A percentile compares a stretch with the other conserved stretches of the same genome.
Evolutionary conservation across 2,113 vertebrate genomes (phyloP).

Genomic region (Ammodytes marinus): DNA sequence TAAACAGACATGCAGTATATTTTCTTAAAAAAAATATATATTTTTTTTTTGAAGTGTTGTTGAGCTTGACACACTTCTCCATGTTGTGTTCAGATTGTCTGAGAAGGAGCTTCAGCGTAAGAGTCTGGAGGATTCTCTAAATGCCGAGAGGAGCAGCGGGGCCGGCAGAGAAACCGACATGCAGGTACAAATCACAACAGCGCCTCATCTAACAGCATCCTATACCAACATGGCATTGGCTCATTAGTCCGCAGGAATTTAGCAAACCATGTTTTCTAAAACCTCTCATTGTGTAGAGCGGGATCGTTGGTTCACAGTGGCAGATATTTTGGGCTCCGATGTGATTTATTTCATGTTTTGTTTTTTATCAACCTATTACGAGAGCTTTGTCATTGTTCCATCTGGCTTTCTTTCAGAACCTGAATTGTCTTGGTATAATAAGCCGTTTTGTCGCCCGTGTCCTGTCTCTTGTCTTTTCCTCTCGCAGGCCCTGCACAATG

Average conservation of each 20-base stretch:
- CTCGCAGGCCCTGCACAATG: slow-evolving; percentile 91
- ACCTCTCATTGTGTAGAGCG: background rate
- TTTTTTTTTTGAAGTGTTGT: background rate
- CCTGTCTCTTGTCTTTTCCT: slow-evolving; percentile 8
- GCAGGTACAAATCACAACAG: slow-evolving; percentile 75
- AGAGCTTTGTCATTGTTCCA: background rate
- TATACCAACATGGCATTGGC: slow-evolving; percentile 11
- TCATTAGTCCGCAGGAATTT: slow-evolving; percentile 53
- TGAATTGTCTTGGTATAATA: background rate
- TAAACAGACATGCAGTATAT: background rate
- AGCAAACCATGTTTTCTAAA: background rate
- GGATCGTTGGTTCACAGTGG: background rate
- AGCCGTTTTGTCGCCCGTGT: background rate
- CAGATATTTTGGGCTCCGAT: background rate
- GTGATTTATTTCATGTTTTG: background rate
- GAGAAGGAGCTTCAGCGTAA: slow-evolving; percentile 87
- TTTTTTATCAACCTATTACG: background rate
- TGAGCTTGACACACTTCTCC: background rate
- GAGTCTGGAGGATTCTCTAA: slow-evolving; percentile 86
- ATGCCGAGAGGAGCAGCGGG: slow-evolving; percentile 84
- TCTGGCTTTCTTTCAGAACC: background rate
- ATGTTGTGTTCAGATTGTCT: slow-evolving; percentile 73
- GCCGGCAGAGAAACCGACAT: slow-evolving; percentile 84
- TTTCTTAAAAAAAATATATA: no score
- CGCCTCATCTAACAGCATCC: slow-evolving; percentile 11